Evolutionary conservation across 2,113 vertebrate genomes (phyloP).

Genomic region (Proteles cristata): DNA sequence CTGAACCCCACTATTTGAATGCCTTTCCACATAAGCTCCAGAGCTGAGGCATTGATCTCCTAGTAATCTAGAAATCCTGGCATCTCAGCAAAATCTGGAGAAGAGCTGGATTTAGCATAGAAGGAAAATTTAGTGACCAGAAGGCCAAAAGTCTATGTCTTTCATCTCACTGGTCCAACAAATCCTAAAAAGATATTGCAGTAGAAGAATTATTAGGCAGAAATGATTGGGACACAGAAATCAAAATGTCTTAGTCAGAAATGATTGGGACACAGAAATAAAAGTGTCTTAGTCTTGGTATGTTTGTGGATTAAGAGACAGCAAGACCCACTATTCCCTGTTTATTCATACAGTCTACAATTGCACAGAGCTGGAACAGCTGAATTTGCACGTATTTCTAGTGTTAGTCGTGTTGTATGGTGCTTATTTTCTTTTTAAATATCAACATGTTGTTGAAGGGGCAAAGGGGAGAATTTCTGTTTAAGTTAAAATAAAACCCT

Average conservation of each 20-base stretch:
- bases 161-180: background rate
- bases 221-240: background rate
- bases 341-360: slow-evolving; percentile 14
- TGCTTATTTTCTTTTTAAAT: slow-evolving; percentile 55
- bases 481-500: slow-evolving; percentile 30
- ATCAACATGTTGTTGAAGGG: slow-evolving; percentile 14
- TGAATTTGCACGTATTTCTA: slow-evolving; percentile 14
- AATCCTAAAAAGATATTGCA: background rate
- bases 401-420: background rate
- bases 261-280: background rate
- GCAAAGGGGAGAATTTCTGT: background rate
- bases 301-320: background rate
- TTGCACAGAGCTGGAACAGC: background rate
- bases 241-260: background rate
- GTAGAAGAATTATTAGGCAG: background rate
- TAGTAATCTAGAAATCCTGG: background rate
- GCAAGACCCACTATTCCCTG: background rate
- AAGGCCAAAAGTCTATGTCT: background rate
- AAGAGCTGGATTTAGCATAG: background rate
- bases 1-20: background rate
- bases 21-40: background rate
- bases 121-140: background rate
- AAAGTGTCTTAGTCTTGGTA: background rate
- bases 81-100: background rate
- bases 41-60: background rate